Base-by-base conservation (phyloP, 2,888 invertebrate species). In the Spatulosminthurus flaviceps region DNA sequence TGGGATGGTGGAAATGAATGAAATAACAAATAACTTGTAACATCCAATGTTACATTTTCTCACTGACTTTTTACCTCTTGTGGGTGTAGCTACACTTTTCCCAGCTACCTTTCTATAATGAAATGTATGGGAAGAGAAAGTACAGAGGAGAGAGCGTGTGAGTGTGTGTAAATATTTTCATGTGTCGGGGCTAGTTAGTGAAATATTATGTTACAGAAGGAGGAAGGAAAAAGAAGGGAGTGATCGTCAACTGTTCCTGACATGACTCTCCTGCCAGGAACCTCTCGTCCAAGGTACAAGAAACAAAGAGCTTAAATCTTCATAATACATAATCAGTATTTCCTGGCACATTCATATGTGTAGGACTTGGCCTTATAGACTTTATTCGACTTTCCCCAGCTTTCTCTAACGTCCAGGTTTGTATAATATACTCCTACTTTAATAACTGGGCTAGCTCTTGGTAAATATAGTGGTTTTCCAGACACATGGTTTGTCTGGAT, bases 101-200 rank as follows among this genome's bases (percentile, higher is more conserved):
- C 4, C 5, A 34, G 34, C 9, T 34, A 34, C 34, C 34, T 34
- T 34, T 34, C n/a, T n/a, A n/a, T n/a, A n/a, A n/a, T n/a, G n/a
- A n/a, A n/a, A n/a, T n/a, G n/a, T n/a, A n/a, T n/a, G n/a, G n/a
- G n/a, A n/a, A n/a, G n/a, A n/a, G n/a, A n/a, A n/a, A n/a, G n/a
- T n/a, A n/a, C n/a, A n/a, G n/a, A n/a, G n/a, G n/a, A n/a, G n/a
- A n/a, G n/a, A n/a, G n/a, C n/a, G n/a, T n/a, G n/a, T 34, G 5
- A 34, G 34, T 7, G 34, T 4, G 9, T 34, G 51, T 2, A 51
- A 2, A n/a, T 5, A n/a, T 19, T 51, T 51, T 51, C 51, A 19
- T 51, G 51, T 28, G 72, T 51, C 41, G 43, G 43, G 42, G 22
- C 71, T 24, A 4, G 71, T 71, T 71, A 71, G 71, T 42, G 42